These are phyloP conservation scores for Scomber japonicus DNA, from an alignment of 2,113 vertebrate species.

Conservation along the genomic window DNA sequence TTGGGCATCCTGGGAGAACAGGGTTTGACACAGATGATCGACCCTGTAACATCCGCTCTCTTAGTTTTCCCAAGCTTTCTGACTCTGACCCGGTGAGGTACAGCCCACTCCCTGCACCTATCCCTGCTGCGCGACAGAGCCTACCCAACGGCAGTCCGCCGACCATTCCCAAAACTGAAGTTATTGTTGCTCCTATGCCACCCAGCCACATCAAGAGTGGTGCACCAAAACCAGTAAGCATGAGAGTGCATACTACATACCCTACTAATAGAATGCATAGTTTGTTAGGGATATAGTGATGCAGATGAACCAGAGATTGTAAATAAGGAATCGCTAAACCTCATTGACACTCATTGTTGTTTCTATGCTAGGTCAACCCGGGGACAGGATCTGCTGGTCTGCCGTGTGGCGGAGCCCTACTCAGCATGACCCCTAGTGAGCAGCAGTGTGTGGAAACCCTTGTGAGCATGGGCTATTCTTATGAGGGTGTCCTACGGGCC, in stretches of 20 bases:
- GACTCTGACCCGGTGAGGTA: constrained; percentile 82
- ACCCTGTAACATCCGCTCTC: constrained; percentile 95
- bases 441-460: constrained; percentile 93
- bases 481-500: constrained; percentile 92
- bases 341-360: background rate
- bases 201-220: constrained; percentile 68
- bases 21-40: constrained; percentile 80
- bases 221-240: constrained; percentile 77
- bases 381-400: constrained; percentile 62
- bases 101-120: constrained; percentile 47
- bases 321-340: background rate
- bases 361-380: constrained; percentile 59
- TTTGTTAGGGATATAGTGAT: background rate
- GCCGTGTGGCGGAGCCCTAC: constrained; percentile 77
- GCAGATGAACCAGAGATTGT: background rate
- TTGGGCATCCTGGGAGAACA: constrained; percentile 80
- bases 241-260: background rate
- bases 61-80: constrained; percentile 96
- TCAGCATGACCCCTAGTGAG: constrained; percentile 89
- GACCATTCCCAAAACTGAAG: constrained; percentile 62
- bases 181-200: constrained; percentile 66
- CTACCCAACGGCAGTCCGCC: constrained; percentile 86
- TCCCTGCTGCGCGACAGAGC: constrained; percentile 67
- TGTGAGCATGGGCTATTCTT: constrained; percentile 95
- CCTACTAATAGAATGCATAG: background rate